phyloP scores from a whole-genome alignment of 2,113 vertebrate species.

The Rhynchopsitta pachyrhyncha region DNA sequence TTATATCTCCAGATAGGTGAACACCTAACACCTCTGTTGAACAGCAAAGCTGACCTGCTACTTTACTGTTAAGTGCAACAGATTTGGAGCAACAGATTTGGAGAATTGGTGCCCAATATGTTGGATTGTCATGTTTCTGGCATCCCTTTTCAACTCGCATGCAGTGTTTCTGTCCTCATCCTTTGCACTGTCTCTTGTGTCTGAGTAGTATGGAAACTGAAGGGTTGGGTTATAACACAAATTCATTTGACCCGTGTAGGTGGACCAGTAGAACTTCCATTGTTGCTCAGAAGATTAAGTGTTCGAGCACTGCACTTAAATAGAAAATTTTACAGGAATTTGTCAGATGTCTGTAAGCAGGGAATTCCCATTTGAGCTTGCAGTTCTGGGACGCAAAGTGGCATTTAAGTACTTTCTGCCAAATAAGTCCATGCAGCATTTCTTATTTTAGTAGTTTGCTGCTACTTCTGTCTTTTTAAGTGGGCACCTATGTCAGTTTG shows the following conservation, averaged over 20 bases:
- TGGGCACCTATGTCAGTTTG: neutral
- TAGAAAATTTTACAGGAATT: neutral
- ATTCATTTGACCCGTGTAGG: neutral
- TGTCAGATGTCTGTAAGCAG: neutral
- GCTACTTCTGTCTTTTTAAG: neutral
- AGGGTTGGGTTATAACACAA: neutral
- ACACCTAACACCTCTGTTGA: fast-evolving
- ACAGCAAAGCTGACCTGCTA: neutral
- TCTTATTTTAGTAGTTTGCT: neutral
- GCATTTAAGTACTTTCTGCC: neutral
- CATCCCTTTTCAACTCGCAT: neutral
- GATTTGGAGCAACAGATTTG: neutral
- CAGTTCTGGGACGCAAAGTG: neutral
- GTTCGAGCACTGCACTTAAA: neutral
- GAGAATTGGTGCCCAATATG: neutral
- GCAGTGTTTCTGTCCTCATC: neutral
- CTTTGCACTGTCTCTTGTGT: neutral
- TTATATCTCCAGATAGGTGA: neutral
- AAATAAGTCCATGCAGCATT: neutral
- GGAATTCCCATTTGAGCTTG: neutral
- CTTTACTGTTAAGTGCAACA: neutral
- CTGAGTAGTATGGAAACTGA: neutral
- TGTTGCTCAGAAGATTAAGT: neutral
- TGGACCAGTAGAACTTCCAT: neutral
- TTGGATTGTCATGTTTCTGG: neutral